Evolutionary conservation across 2,888 invertebrate genomes (phyloP), one percentile per base, ranked within the genome.

Genomic region (Platycheirus rosarum): DNA sequence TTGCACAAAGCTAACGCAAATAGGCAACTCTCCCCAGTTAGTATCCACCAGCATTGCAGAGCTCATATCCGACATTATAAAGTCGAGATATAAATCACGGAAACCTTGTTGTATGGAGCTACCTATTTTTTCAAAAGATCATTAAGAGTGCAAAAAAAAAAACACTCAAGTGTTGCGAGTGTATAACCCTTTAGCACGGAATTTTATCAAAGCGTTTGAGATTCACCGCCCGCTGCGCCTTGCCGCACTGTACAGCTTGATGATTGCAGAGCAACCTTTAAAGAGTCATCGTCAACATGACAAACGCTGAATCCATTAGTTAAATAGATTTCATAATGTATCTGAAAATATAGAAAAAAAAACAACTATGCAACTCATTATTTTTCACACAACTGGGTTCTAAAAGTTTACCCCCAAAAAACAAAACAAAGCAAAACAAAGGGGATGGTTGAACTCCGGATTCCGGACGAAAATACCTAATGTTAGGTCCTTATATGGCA

Each of bases 131-230:
- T 46, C 53, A 62, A 62, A 55, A 69, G 48, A 70, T 55, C 40
- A 46, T 44, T 46, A 16, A n/a, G n/a, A 55, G n/a, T 16, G 53
- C 37, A 23, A 49, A 20, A 23, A 13, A 14, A 48, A 29, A 29
- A 16, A 26, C 23, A 40, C 44, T 40, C 23, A 66, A 57, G 66
- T 14, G 32, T 49, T 32, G 29, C 40, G 40, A 66, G 42, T 60
- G 44, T n/a, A 32, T 18, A 57, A 32, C 74, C 57, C 74, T 66
- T 66, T 66, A 37, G 57, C 66, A 49, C 49, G 74, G 32, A 74
- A 57, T 46, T 44, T 66, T 40, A 23, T 68, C 44, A 32, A 49
- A 42, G 35, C 29, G 48, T 53, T 60, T 44, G 32, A 42, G 48
- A n/a, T 60, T 60, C 49, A 14, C 8, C n/a, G n/a, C n/a, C n/a